These are phyloP conservation scores for Sturnus vulgaris DNA, from an alignment of 2,113 vertebrate genomes.

Conservation along the genomic window DNA sequence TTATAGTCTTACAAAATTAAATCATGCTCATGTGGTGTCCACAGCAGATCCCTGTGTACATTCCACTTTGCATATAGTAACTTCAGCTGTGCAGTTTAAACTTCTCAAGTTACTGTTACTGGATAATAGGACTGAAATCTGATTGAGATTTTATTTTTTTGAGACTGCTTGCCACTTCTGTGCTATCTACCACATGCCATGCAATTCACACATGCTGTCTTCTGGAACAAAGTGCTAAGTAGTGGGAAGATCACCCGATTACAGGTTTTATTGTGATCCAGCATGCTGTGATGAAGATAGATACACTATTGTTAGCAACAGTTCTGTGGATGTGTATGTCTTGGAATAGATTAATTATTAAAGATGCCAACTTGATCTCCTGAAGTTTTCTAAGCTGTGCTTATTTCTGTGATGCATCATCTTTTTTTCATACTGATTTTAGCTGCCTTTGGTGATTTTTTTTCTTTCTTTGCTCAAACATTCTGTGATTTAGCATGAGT, in stretches of 20 bases:
- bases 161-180: constrained; percentile 26
- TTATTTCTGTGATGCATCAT: constrained; percentile 52
- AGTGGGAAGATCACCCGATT: constrained; percentile 46
- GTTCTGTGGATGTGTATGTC: neutral
- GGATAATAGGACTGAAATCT: neutral
- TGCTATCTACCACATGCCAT: constrained; percentile 4
- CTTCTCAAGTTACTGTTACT: neutral
- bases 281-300: neutral
- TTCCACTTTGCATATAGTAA: neutral
- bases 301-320: constrained; percentile 19
- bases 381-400: constrained; percentile 36
- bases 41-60: neutral
- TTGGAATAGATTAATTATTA: constrained; percentile 34
- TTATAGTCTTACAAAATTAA: neutral
- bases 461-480: constrained; percentile 33
- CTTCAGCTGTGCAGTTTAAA: neutral
- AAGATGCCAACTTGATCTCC: constrained; percentile 11
- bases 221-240: constrained; percentile 24
- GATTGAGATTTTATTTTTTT: constrained; percentile 28
- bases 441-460: constrained; percentile 5
- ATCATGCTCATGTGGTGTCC: neutral
- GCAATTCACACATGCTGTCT: constrained; percentile 43
- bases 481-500: constrained; percentile 57
- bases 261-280: constrained; percentile 53
- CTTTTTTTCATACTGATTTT: constrained; percentile 38